phyloP scores from a whole-genome alignment of 1,140 invertebrate genomes.

The Bilobella aurantiaca region DNA sequence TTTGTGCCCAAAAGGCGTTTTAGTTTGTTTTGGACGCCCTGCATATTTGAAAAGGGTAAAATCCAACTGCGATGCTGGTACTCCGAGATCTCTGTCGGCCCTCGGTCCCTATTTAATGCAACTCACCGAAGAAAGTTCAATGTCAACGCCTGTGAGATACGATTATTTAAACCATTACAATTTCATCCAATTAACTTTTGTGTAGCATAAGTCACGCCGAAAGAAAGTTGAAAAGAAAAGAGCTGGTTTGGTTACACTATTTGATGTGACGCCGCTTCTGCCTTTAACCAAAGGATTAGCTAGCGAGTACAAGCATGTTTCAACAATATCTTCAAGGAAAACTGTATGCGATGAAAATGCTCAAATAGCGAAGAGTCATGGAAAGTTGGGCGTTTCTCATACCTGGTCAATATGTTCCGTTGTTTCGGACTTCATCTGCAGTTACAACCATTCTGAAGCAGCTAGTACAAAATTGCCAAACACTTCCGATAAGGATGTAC shows the following conservation, averaged over 20 bases:
- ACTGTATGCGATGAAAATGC: conserved; percentile 21
- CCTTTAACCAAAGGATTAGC: conserved; percentile 67
- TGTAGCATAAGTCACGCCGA: conserved; percentile 4
- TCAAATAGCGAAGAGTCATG: conserved; percentile 6
- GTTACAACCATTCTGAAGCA: background rate
- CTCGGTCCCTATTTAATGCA: conserved; percentile 47
- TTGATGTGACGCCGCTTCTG: conserved; percentile 65
- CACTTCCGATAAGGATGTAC: no score
- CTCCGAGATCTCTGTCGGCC: conserved; percentile 68
- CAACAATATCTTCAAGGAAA: conserved; percentile 21
- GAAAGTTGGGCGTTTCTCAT: conserved; percentile 14
- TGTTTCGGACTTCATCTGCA: conserved; percentile 1
- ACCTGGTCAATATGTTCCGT: conserved; percentile 24
- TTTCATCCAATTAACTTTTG: conserved; percentile 1
- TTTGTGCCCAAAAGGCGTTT: conserved; percentile 46
- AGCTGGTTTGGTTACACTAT: conserved; percentile 59
- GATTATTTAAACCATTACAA: background rate
- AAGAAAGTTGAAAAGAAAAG: conserved; percentile 27
- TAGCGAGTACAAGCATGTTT: conserved; percentile 55
- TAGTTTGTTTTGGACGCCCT: conserved; percentile 75
- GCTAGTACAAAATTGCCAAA: no score
- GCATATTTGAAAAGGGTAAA: conserved; percentile 58
- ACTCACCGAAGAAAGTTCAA: conserved; percentile 27
- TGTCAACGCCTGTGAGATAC: background rate
- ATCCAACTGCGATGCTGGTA: conserved; percentile 52